These are phyloP conservation scores for Eilema sororculum DNA, from an alignment of 2,888 invertebrate genomes.

Conservation along the genomic window DNA sequence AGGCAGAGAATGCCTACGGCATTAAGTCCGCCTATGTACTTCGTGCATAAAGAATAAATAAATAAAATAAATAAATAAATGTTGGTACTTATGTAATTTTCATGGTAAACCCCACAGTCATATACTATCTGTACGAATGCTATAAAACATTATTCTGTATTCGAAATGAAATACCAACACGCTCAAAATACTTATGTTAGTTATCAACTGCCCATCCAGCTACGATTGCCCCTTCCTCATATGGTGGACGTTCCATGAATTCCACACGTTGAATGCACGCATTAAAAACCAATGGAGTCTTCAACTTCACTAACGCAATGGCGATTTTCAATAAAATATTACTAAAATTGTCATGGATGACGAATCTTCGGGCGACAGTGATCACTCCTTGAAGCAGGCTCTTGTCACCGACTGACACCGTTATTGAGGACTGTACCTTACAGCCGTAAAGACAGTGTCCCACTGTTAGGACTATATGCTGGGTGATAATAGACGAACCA, in stretches of 20 bases:
- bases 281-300: slow-evolving; percentile 4
- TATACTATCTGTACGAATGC: not conserved
- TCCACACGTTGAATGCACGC: slow-evolving; percentile 13
- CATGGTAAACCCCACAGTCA: not conserved
- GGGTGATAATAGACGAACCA: slow-evolving; percentile 4
- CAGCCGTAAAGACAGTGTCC: slow-evolving; percentile 9
- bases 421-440: not conserved
- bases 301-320: slow-evolving; percentile 21
- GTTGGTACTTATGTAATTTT: not conserved
- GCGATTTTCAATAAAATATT: not conserved
- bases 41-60: too few species aligned
- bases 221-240: slow-evolving; percentile 13
- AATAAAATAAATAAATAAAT: too few species aligned
- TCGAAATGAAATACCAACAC: not conserved
- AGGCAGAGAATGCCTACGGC: too few species aligned
- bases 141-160: not conserved
- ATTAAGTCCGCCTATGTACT: too few species aligned
- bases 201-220: slow-evolving; percentile 21
- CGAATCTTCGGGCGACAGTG: not conserved
- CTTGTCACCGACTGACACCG: not conserved
- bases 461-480: not conserved
- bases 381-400: not conserved
- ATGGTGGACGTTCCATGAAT: slow-evolving; percentile 22
- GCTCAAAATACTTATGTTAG: slow-evolving; percentile 2
- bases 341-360: slow-evolving; percentile 7